Evolutionary conservation across 2,888 invertebrate species (phyloP), one percentile per base, ranked within the genome.

Genomic region (Acanthoscelides obtectus): DNA sequence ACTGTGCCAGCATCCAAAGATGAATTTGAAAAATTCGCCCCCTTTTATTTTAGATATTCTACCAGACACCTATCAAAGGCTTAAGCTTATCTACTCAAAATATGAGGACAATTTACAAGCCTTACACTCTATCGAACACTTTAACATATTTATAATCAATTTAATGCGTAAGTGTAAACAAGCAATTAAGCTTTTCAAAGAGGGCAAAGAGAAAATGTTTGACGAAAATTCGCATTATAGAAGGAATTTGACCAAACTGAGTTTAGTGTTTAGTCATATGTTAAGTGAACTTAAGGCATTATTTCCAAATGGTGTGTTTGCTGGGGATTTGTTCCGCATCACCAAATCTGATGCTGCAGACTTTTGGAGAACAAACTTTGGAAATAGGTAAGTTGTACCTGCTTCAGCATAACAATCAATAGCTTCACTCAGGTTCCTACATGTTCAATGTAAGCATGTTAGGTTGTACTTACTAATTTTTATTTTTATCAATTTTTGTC

Each of bases 201-300:
- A 99, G 85, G 98, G 98, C 72, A 98, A 98, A 82, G 98, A 98
- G 81, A 96, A 97, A 86, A 96, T 99, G 96, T 99, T 97, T 86
- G 98, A 99, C 81, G 99, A 99, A 86, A 93, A 94, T 79, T 95
- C 95, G 19, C 95, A 96, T 81, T 98, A 97, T 83, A 89, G 99
- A 77, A 89, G 99, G 79, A 98, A 98, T 86, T 87, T 99, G 82
- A 99, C 98, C 69, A 99, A 99, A 88, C 91, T 99, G 67, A 98
- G 98, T 87, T 90, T 99, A 82, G 98, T 99, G 79, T 99, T 99
- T 87, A 98, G 98, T 84, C 99, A 99, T 89, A 99, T 99, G 98
- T 89, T 99, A 79, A 97, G 98, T 84, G 99, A 99, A 88, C 88
- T 99, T 76, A 99, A 99, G 87, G 98, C 99, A 64, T 93, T 99